These are phyloP conservation scores for Plutomurus gul DNA, from an alignment of 1,140 invertebrate genomes.

Conservation along the genomic window DNA sequence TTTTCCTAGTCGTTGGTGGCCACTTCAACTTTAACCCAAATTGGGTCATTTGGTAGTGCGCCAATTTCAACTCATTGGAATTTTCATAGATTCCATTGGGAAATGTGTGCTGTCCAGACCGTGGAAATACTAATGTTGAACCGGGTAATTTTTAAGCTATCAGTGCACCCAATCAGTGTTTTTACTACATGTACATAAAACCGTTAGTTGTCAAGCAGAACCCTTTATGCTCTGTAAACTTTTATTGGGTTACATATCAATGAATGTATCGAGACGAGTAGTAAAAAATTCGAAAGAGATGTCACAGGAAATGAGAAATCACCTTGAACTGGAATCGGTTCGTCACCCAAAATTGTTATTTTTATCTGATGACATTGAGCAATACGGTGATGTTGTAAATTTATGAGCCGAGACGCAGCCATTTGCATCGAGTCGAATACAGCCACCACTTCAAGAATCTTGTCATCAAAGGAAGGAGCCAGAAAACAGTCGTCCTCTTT, in stretches of 20 bases:
- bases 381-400: slow-evolving; percentile 94
- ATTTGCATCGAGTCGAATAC: slow-evolving; percentile 97
- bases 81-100: too few relatives aligned
- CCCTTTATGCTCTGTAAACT: not conserved
- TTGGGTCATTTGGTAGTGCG: too few relatives aligned
- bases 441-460: slow-evolving; percentile 86
- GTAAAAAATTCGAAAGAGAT: not conserved
- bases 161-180: too few relatives aligned
- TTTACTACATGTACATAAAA: too few relatives aligned
- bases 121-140: too few relatives aligned
- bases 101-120: too few relatives aligned
- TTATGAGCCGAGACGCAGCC: slow-evolving; percentile 91
- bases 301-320: not conserved
- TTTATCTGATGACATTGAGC: slow-evolving; percentile 94
- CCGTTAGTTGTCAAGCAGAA: too few relatives aligned
- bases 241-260: too few relatives aligned
- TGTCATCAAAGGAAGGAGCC: slow-evolving; percentile 88
- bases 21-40: too few relatives aligned
- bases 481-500: slow-evolving; percentile 87
- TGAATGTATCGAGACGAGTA: not conserved
- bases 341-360: slow-evolving; percentile 85
- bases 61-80: too few relatives aligned
- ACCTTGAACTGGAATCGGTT: slow-evolving; percentile 54
- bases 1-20: slow-evolving; percentile 87
- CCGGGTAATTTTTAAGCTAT: too few relatives aligned